Conservation (phyloP, 2,113 vertebrate genomes). For the Casuarius casuarius region DNA sequence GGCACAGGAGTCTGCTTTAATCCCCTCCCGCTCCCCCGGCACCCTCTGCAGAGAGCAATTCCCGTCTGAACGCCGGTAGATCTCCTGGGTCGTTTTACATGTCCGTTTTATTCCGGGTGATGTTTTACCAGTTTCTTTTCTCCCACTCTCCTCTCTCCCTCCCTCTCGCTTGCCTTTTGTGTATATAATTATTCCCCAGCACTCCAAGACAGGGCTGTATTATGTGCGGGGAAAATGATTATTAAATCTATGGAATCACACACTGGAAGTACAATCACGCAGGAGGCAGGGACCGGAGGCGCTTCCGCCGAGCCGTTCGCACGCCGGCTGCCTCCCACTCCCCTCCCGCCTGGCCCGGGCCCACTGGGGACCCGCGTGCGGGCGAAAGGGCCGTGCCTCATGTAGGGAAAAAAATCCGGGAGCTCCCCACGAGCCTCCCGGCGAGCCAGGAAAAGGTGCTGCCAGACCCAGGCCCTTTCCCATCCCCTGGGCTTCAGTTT, state of each 20-base stretch:
- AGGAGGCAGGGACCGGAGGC: constrained; percentile 1
- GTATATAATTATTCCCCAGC: constrained; percentile 72
- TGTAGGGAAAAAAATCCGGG: not conserved
- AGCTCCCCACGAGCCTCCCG: not conserved
- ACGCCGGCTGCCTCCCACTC: not conserved
- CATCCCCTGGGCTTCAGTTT: not conserved
- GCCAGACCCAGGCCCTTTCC: not conserved
- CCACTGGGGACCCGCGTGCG: rapidly evolving
- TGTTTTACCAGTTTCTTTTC: not conserved
- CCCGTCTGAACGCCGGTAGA: not conserved
- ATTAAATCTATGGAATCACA: constrained; percentile 62
- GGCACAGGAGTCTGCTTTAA: too few species aligned
- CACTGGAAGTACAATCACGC: constrained; percentile 44
- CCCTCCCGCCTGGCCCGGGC: not conserved
- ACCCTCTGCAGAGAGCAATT: not conserved
- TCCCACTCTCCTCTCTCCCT: not conserved
- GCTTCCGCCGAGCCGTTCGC: not conserved
- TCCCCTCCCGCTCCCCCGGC: not conserved
- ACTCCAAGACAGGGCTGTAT: constrained; percentile 58
- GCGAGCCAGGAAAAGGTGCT: too few species aligned
- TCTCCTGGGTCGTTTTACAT: not conserved
- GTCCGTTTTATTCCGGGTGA: not conserved
- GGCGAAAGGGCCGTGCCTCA: rapidly evolving
- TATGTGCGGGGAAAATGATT: constrained; percentile 64
- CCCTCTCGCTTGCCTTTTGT: constrained; percentile 48